Conservation (phyloP, 2,888 invertebrate species). For the Agriopis leucophaearia region DNA sequence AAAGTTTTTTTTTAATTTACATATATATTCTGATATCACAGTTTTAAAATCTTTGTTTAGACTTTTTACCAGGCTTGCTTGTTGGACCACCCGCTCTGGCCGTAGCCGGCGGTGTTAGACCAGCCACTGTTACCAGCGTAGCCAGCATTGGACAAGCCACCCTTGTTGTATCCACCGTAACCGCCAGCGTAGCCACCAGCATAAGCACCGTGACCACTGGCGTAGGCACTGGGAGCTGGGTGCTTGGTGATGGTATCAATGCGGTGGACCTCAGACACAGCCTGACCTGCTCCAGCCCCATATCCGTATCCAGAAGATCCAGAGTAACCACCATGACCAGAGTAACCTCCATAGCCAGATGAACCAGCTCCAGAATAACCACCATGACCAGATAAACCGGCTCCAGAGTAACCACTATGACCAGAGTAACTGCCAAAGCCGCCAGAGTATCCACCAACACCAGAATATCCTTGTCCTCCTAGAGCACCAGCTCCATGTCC, state of each 20-base stretch:
- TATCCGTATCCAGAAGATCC: constrained; percentile 10
- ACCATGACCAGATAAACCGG: constrained; percentile 22
- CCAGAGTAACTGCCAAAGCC: constrained; percentile 33
- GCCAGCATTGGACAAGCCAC: constrained; percentile 27
- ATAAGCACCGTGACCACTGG: constrained; percentile 17
- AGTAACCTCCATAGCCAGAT: constrained; percentile 8
- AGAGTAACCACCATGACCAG: constrained; percentile 4
- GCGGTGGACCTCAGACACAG: constrained; percentile 52
- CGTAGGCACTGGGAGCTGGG: constrained; percentile 34
- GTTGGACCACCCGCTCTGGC: constrained; percentile 33
- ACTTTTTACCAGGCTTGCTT: constrained; percentile 43
- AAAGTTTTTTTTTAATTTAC: constrained; percentile 13
- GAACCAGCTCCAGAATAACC: constrained; percentile 21
- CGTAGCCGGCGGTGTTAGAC: constrained; percentile 27
- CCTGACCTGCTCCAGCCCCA: constrained; percentile 44
- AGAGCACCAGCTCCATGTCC: constrained; percentile 35
- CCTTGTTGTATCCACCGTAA: constrained; percentile 21
- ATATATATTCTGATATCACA: constrained; percentile 43
- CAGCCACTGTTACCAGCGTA: constrained; percentile 41
- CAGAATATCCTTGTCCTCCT: constrained; percentile 36
- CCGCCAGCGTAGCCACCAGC: constrained; percentile 32
- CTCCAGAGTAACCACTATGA: constrained; percentile 37
- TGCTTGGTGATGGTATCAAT: constrained; percentile 40
- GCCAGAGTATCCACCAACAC: constrained; percentile 22
- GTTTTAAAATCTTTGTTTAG: constrained; percentile 10